These are phyloP conservation scores for Dipodomys spectabilis DNA, from an alignment of 2,113 vertebrate species.

Conservation along the genomic window DNA sequence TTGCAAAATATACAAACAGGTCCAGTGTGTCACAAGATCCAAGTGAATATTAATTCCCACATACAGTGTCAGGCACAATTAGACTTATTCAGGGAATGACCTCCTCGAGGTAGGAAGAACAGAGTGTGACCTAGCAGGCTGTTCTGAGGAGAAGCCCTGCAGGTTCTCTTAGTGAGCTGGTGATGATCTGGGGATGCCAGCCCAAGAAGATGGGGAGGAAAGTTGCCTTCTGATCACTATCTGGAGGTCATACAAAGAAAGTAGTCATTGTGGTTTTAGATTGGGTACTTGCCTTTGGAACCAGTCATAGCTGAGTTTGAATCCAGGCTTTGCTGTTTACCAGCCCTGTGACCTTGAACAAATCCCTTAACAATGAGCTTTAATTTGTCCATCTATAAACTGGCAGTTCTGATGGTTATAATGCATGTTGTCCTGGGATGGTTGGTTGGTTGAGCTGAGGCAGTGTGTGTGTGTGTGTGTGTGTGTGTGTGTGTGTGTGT, in stretches of 20 bases:
- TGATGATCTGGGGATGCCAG: no score
- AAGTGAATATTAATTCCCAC: fast-evolving
- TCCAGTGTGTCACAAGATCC: fast-evolving
- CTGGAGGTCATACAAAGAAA: background rate
- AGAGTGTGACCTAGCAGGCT: background rate
- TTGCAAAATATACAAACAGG: background rate
- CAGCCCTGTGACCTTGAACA: background rate
- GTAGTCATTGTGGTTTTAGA: background rate
- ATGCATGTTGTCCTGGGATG: background rate
- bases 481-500: fast-evolving
- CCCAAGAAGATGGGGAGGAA: no score
- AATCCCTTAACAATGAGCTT: background rate
- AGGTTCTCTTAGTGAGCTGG: fast-evolving
- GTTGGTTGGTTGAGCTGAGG: background rate
- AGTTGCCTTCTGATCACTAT: background rate
- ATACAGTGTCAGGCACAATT: background rate
- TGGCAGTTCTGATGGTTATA: background rate
- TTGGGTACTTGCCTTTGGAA: background rate
- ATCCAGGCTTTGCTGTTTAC: background rate
- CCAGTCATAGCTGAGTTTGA: background rate
- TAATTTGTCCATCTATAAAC: background rate
- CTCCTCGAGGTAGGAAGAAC: fast-evolving
- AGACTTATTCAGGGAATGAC: fast-evolving
- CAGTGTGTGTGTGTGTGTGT: fast-evolving
- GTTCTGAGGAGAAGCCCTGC: background rate